Base-by-base conservation (phyloP, 2,797 vertebrate species). In the Lindbergichthys nudifrons region DNA sequence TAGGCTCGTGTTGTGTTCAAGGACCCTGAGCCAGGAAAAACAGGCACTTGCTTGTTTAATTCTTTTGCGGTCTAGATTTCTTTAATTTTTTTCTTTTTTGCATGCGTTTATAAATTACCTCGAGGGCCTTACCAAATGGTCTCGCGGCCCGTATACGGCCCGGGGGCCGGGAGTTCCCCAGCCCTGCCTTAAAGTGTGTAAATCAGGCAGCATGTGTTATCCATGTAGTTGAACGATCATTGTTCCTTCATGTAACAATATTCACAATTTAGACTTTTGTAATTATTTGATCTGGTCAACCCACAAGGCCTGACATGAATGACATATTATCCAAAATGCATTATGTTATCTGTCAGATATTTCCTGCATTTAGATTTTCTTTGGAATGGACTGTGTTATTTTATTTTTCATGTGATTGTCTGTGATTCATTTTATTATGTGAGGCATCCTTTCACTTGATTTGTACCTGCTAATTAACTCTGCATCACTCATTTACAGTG, bases 401-500 rank as follows among this genome's bases (percentile, higher is more conserved):
- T 48, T 30, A 56, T 48, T 45, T 59, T 68, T 3, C 13, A 13
- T 36, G 8, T 3, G 9, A 50, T 64, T 58, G 39, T 23, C 46
- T 51, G 4, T 42, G 16, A 56, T 42, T 65, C 12, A 15, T 36
- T 66, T 21, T 42, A n/a, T 48, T 58, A 42, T n/a, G 32, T 42
- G 32, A 56, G 21, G 18, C n/a, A 53, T n/a, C 52, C 23, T 53
- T 52, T 53, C n/a, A 10, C 61, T 53, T 23, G 0, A 62, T 72
- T 56, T 65, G 5, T 47, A 30, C 48, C 23, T 50, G 19, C 26
- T 56, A 12, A 58, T 60, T 32, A 36, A 36, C 16, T 39, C 62
- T 45, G 12, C 16, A 54, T 14, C n/a, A 57, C 39, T 63, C 32
- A 48, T 58, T 58, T 50, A 57, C n/a, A n/a, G n/a, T n/a, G n/a